Conservation (phyloP, 2,113 vertebrate species). For the Thalassarche chlororhynchos region DNA sequence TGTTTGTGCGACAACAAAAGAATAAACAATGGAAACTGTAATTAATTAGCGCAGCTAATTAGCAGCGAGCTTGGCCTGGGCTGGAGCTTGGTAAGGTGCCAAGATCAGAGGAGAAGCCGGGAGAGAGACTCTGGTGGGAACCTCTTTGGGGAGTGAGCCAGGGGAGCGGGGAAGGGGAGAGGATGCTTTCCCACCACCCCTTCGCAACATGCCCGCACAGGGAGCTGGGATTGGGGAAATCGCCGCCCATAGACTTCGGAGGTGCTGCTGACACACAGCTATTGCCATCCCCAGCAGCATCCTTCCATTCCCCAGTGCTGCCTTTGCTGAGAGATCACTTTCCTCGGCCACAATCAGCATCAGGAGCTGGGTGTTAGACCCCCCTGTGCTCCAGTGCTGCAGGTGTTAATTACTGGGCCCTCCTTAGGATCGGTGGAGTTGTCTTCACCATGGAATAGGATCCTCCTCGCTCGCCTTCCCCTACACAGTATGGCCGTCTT, state of each 20-base stretch:
- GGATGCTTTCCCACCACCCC: neutral
- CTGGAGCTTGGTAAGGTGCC: neutral
- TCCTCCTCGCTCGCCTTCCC: neutral
- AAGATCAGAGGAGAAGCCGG: neutral
- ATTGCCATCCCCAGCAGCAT: neutral
- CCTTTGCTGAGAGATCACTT: fast-evolving
- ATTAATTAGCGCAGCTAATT: conserved; percentile 40
- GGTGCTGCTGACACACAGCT: neutral
- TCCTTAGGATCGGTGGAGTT: neutral
- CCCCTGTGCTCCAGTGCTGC: neutral
- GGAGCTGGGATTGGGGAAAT: neutral
- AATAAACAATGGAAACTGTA: conserved; percentile 41
- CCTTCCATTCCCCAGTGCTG: neutral
- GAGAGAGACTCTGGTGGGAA: neutral
- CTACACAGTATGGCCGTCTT: fast-evolving
- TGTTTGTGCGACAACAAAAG: neutral
- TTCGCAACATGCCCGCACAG: fast-evolving
- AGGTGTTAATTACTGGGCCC: neutral
- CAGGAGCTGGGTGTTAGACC: neutral
- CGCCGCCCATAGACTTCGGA: fast-evolving
- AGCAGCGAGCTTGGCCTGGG: neutral
- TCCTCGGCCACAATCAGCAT: neutral
- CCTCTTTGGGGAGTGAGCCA: fast-evolving
- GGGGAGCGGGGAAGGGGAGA: neutral
- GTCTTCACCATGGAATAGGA: neutral